These are phyloP conservation scores for Dyspetes luteomarginatus DNA, from an alignment of 2,888 invertebrate species.

Conservation along the genomic window DNA sequence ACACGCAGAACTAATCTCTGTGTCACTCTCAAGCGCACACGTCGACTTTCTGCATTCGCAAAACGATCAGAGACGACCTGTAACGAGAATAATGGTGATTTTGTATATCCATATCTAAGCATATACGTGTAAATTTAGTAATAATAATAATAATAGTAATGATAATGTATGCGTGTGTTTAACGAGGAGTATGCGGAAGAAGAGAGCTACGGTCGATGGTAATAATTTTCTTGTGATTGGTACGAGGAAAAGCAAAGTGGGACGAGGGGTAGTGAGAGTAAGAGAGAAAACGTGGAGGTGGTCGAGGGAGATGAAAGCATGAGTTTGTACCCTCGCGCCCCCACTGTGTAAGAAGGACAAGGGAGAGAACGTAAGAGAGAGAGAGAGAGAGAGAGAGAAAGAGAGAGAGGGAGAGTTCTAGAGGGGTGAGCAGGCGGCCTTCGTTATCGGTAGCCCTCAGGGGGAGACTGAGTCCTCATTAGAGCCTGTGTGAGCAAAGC, in stretches of 20 bases:
- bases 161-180: conserved; percentile 57
- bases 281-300: conserved; percentile 21
- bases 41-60: background rate
- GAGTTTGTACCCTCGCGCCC: conserved; percentile 31
- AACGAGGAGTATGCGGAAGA: conserved; percentile 57
- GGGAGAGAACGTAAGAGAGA: conserved; percentile 43
- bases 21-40: conserved; percentile 13
- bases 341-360: conserved; percentile 56
- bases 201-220: conserved; percentile 58
- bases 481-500: conserved; percentile 75
- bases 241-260: conserved; percentile 61
- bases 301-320: conserved; percentile 34
- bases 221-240: conserved; percentile 69
- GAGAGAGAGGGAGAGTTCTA: conserved; percentile 44
- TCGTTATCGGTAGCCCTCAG: conserved; percentile 78
- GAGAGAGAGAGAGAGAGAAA: conserved; percentile 40
- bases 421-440: conserved; percentile 69
- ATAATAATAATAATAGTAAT: conserved; percentile 30
- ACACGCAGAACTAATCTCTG: conserved; percentile 42
- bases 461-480: conserved; percentile 78
- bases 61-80: conserved; percentile 13
- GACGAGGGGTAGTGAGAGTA: conserved; percentile 24
- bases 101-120: conserved; percentile 31
- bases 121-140: conserved; percentile 5
- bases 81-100: conserved; percentile 33